phyloP scores from a whole-genome alignment of 2,888 invertebrate genomes.

The Emesis furor region DNA sequence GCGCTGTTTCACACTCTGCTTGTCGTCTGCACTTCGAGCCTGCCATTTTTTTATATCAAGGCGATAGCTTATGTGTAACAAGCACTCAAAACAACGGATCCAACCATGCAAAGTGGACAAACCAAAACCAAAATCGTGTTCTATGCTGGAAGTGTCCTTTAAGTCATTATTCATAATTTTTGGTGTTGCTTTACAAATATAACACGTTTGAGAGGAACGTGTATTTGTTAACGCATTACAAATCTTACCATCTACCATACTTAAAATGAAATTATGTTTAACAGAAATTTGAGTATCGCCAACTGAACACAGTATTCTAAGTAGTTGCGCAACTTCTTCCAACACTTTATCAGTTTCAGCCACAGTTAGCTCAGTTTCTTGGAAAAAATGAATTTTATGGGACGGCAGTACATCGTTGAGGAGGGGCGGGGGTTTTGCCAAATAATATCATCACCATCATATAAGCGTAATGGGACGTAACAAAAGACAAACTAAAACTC shows the following conservation, averaged over 20 bases:
- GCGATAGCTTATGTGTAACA: slow-evolving; percentile 9
- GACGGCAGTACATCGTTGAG: too few relatives aligned
- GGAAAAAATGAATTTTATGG: too few relatives aligned
- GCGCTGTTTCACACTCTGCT: slow-evolving; percentile 11
- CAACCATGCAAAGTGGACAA: neutral
- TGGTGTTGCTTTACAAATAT: slow-evolving; percentile 2
- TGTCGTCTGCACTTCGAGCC: slow-evolving; percentile 10
- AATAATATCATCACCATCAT: neutral
- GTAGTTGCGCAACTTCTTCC: too few relatives aligned
- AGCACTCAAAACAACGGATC: slow-evolving; percentile 8
- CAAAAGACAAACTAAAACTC: neutral
- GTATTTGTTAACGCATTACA: slow-evolving; percentile 10
- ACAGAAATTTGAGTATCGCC: too few relatives aligned
- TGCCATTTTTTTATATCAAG: neutral
- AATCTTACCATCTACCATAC: neutral
- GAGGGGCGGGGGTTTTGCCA: too few relatives aligned
- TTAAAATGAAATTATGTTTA: too few relatives aligned
- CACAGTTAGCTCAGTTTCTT: too few relatives aligned
- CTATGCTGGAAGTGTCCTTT: too few relatives aligned
- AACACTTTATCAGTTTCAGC: too few relatives aligned
- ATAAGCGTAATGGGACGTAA: too few relatives aligned
- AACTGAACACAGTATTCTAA: too few relatives aligned
- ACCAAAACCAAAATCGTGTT: too few relatives aligned
- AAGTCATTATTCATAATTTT: slow-evolving; percentile 1
- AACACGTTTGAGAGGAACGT: slow-evolving; percentile 9